Conservation (phyloP, 2,797 vertebrate genomes). For the Eulemur rubriventer region DNA sequence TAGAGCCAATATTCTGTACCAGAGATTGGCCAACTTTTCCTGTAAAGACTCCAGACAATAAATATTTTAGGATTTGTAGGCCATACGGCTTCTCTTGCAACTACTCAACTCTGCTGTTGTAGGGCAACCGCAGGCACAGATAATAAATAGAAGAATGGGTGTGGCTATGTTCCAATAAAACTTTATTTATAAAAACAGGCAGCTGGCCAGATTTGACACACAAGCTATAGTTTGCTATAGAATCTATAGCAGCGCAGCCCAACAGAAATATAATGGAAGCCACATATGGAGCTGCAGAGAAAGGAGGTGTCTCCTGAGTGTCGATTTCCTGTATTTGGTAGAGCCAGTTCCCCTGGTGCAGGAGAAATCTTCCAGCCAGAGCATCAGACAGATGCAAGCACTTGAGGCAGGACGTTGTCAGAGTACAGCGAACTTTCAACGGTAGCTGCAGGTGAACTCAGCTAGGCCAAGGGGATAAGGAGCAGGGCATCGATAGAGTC, state of each 20-base stretch:
- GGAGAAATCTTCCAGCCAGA: neutral
- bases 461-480: neutral
- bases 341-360: neutral
- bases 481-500: neutral
- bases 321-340: neutral
- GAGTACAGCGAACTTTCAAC: neutral
- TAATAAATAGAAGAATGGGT: neutral
- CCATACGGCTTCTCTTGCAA: neutral
- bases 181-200: slow-evolving; percentile 52
- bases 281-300: neutral
- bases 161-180: slow-evolving; percentile 9
- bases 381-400: neutral
- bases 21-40: neutral
- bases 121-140: neutral
- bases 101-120: neutral
- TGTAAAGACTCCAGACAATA: neutral
- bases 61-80: neutral
- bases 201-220: neutral
- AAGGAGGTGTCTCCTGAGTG: neutral
- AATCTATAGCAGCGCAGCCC: neutral
- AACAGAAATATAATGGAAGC: neutral
- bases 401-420: neutral
- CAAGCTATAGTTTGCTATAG: neutral
- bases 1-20: neutral
- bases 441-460: neutral